Evolutionary conservation across 2,113 vertebrate species (phyloP), one percentile per base, ranked within the genome.

Genomic region (Spermophilus dauricus): DNA sequence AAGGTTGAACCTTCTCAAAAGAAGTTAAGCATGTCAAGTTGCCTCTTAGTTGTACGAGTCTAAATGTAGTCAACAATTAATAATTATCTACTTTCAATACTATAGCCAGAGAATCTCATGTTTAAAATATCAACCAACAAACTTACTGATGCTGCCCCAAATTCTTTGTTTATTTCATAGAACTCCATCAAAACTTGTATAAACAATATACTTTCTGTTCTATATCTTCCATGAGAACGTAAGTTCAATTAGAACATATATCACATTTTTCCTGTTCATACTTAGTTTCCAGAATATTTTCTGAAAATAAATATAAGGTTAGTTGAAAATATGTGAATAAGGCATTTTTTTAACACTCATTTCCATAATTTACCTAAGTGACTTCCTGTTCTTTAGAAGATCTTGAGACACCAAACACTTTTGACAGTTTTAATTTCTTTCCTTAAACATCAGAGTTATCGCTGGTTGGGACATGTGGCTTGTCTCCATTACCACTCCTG

Each of bases 1-100:
- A 83, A 96, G 95, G 94, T 96, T 98, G 73, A 97, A 96, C 82
- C 89, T 91, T 97, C 39, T 97, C 82, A 88, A 86, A 94, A 86
- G 63, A 95, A 96, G 94, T 67, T 81, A 96, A 95, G 24, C 20
- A 48, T 97, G 34, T 81, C 82, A 83, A 93, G 16, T 58, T 85
- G n/a, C 4, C 13, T 30, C 9, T 86, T 77, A 4, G 10, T 34
- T 70, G 3, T 42, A 94, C 48, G 30, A 88, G 39, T 76, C 65
- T 85, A 92, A 94, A 75, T 69, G 42, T 73, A 89, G 8, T 39
- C 34, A 16, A 9, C 5, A 13, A 86, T 78, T 72, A 78, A 58
- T 42, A 88, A 85, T 45, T 20, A 61, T 67, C 16, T 48, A 24
- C 12, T 7, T 37, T 95, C 69, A n/a, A 69, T 58, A 70, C 5